Base-by-base conservation (phyloP, 2,797 vertebrate species). In the Alcedo quadribrachys region DNA sequence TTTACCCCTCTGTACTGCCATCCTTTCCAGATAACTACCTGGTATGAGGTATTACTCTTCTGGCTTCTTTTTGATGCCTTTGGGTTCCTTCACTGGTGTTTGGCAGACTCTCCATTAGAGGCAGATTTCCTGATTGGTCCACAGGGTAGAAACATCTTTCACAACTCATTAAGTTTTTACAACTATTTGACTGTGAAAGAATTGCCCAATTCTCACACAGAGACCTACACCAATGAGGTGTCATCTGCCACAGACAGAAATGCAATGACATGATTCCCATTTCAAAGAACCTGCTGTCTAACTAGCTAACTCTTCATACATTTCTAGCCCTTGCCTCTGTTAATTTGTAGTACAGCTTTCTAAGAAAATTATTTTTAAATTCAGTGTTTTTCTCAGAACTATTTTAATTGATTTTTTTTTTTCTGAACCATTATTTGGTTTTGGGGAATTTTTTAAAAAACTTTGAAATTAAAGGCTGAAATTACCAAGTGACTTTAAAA, bases 141-240 rank as follows among this genome's bases (percentile, higher is more conserved):
- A 40, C 9, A 46, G 55, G 24, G 33, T 51, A 87, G 58, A 74
- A 75, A 48, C 6, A 3, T 76, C 46, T 86, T 81, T 66, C 61
- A 63, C 50, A 85, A 32, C 14, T 58, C 62, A 45, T 71, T 83
- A 73, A 75, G n/a, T 21, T 81, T 93, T 94, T 93, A 83, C 43
- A 61, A 33, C 25, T 68, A 6, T 46, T 65, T 35, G 17, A 60
- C 46, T 48, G 15, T 35, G 71, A 70, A 90, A 65, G 22, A 25
- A 13, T 45, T 85, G 25, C 62, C 40, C 54, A 21, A 51, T 30
- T 20, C 10, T 33, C 57, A 76, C 9, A 2, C 8, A 78, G 70
- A 78, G 15, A 30, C 71, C 45, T 43, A 25, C 37, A 61, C 19
- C 24, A 58, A 11, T 10, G 10, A 86, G 48, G 11, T 62, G 32